Evolutionary conservation across 2,797 vertebrate genomes (phyloP).

Genomic region (Coilia nasus): DNA sequence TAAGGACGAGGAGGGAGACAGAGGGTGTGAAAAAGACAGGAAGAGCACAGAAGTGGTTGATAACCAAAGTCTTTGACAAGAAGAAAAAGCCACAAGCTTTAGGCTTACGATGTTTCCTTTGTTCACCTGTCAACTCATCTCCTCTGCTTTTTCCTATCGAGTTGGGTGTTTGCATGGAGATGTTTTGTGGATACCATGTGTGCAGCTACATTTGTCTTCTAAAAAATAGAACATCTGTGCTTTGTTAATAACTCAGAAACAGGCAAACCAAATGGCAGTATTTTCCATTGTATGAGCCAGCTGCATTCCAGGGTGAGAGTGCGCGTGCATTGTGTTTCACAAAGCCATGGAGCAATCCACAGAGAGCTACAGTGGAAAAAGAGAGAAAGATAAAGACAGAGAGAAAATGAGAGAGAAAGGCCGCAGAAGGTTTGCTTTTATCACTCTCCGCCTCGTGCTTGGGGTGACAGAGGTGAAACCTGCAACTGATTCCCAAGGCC

Average conservation of each 20-base stretch:
- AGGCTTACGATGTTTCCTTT: neutral
- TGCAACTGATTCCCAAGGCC: slow-evolving; percentile 2
- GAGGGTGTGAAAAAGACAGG: neutral
- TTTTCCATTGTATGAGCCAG: slow-evolving; percentile 11
- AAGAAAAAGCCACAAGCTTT: neutral
- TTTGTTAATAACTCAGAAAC: neutral
- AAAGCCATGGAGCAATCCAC: neutral
- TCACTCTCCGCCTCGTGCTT: neutral
- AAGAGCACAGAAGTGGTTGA: slow-evolving; percentile 16
- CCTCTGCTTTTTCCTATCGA: neutral
- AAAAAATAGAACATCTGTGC: slow-evolving; percentile 2
- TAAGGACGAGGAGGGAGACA: neutral
- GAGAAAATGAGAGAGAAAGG: neutral
- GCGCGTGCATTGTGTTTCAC: neutral
- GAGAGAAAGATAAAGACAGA: neutral
- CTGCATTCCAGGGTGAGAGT: neutral
- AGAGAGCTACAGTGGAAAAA: neutral
- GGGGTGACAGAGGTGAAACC: slow-evolving; percentile 2
- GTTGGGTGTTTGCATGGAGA: neutral
- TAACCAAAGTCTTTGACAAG: slow-evolving; percentile 4
- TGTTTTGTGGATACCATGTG: neutral
- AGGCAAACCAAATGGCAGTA: neutral
- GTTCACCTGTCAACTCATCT: neutral
- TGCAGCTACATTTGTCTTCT: neutral
- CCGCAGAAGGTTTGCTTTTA: neutral